These are phyloP conservation scores for Xenopus borealis DNA, from an alignment of 2,113 vertebrate genomes.

Conservation along the genomic window DNA sequence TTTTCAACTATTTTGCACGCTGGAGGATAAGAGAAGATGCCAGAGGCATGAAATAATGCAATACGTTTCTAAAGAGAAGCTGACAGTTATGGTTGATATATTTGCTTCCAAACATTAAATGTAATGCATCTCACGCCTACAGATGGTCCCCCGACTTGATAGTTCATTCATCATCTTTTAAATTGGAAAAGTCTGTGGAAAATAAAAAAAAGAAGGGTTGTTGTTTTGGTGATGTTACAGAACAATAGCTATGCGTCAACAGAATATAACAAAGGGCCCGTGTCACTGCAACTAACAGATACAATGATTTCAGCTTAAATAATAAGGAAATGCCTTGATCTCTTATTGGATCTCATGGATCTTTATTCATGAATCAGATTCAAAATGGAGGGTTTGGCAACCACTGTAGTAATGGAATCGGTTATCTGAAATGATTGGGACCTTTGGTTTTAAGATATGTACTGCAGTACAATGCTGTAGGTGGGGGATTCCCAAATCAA, in stretches of 20 bases:
- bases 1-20: background rate
- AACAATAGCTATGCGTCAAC: background rate
- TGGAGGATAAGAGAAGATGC: background rate
- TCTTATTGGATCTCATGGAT: too few species aligned
- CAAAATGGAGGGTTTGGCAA: too few species aligned
- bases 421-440: too few species aligned
- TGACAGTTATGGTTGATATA: slow-evolving; percentile 1
- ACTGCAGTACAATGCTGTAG: too few species aligned
- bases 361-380: too few species aligned
- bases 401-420: too few species aligned
- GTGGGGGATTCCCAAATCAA: too few species aligned
- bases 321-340: too few species aligned
- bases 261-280: background rate
- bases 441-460: too few species aligned
- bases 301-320: too few species aligned
- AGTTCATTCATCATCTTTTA: background rate
- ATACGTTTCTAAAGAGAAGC: background rate
- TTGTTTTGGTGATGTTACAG: background rate
- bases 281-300: too few species aligned
- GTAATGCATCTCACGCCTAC: background rate
- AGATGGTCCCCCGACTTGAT: background rate
- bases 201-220: background rate
- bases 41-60: slow-evolving; percentile 10
- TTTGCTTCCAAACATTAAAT: background rate
- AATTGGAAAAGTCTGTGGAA: background rate